These are phyloP conservation scores for Chelonus formosanus DNA, from an alignment of 2,888 invertebrate species.

Conservation along the genomic window DNA sequence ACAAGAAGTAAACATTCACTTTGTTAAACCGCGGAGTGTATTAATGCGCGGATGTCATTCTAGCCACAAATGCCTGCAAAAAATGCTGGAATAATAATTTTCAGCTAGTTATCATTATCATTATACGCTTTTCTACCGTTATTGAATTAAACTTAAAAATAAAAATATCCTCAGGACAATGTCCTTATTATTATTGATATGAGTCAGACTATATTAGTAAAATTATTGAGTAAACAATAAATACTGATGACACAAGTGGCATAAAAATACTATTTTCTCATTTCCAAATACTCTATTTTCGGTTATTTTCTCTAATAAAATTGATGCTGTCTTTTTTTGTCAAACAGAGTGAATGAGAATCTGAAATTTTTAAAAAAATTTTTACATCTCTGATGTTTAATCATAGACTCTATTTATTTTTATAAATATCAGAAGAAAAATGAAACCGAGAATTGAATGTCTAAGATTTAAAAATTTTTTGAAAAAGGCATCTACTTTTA, in stretches of 20 bases:
- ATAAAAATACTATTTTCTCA: neutral
- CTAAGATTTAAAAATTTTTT: too few species aligned
- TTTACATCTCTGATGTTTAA: too few species aligned
- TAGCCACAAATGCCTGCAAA: constrained; percentile 39
- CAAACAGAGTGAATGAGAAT: too few species aligned
- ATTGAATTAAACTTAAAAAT: constrained; percentile 16
- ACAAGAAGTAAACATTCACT: constrained; percentile 1
- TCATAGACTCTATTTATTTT: too few species aligned
- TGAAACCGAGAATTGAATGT: too few species aligned
- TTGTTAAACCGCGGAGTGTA: constrained; percentile 5
- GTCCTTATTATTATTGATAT: constrained; percentile 6
- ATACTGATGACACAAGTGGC: too few species aligned
- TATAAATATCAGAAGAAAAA: too few species aligned
- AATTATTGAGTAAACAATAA: neutral
- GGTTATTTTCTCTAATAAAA: too few species aligned
- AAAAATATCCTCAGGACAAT: constrained; percentile 4
- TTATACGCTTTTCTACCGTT: constrained; percentile 35
- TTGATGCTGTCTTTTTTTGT: too few species aligned
- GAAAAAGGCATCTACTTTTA: too few species aligned
- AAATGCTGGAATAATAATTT: constrained; percentile 39
- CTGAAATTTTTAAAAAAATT: too few species aligned
- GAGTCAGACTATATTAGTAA: constrained; percentile 9
- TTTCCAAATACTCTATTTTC: too few species aligned
- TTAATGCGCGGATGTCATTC: constrained; percentile 21
- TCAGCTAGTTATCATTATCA: constrained; percentile 31